Base-by-base conservation (phyloP, 1,140 invertebrate genomes). In the Delia radicum region DNA sequence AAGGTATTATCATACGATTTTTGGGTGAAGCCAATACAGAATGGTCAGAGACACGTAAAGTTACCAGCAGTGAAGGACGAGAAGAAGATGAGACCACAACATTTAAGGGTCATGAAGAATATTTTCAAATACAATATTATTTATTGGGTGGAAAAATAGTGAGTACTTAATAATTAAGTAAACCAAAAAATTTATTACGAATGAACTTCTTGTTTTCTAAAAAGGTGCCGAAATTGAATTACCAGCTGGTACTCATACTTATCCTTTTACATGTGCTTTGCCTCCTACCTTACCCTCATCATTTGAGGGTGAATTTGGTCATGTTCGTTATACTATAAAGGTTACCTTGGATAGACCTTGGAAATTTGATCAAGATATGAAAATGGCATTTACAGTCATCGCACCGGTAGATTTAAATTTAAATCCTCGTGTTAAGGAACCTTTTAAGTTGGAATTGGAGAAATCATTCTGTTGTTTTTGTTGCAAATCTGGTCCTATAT, bases 321-420 rank as follows among this genome's bases (percentile, higher is more conserved):
- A 91, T 85, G 89, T 96, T 28, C 88, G 94, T 18, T 96, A 95
- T 81, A 94, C 91, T 29, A 88, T 95, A 2, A 95, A 95, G 87
- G 94, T 94, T 3, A 93, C 91, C 5, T 84, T 96, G 65, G 94
- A 96, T 86, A 90, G 94, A 26, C 94, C 94, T 46, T 96, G 94
- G 94, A 94, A 94, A 76, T 94, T 95, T 83, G 94, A 96, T 87
- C 92, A 95, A 80, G 93, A 95, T 79, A 91, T 91, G 63, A 95
- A 95, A 88, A 91, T 91, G 87, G 92, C 93, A 2, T 95, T 96
- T 80, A 96, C 94, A 15, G 93, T 97, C 12, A 91, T 95, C 26
- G 92, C 93, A 78, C 91, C 93, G 21, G 89, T 95, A 76, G 94
- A 97, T 87, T 90, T 96, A 73, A 96, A 96, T 88, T 87, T 90